Conservation (phyloP, 2,797 vertebrate species). For the Lateolabrax maculatus region DNA sequence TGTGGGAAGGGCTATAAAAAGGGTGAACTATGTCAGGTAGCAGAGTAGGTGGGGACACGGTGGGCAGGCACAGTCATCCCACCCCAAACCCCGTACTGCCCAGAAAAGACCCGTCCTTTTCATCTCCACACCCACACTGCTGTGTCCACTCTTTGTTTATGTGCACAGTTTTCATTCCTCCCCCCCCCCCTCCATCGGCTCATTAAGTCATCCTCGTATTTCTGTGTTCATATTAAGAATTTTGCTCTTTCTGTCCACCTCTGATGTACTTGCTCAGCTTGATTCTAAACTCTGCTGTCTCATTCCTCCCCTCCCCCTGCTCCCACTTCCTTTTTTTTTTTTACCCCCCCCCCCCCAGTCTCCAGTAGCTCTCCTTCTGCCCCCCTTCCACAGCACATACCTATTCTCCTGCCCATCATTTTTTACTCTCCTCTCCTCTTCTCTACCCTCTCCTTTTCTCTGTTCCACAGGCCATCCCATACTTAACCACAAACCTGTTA, state of each 20-base stretch:
- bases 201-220: slow-evolving; percentile 3
- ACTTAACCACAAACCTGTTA: slow-evolving; percentile 62
- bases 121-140: not conserved
- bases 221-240: not conserved
- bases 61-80: slow-evolving; percentile 28
- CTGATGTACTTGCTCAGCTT: not conserved
- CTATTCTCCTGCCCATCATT: slow-evolving; percentile 15
- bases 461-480: slow-evolving; percentile 50
- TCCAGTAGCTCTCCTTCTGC: not conserved
- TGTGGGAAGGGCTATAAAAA: slow-evolving; percentile 50
- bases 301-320: not conserved
- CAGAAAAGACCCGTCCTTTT: slow-evolving; percentile 19
- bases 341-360: not conserved
- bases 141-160: slow-evolving; percentile 16
- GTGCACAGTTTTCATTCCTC: not conserved
- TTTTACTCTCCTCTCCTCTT: slow-evolving; percentile 13
- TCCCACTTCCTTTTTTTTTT: not conserved
- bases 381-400: not conserved
- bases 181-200: slow-evolving; percentile 5
- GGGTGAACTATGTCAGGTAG: slow-evolving; percentile 40
- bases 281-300: slow-evolving; percentile 13
- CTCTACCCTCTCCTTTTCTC: slow-evolving; percentile 31
- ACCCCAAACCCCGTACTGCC: slow-evolving; percentile 5
- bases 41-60: slow-evolving; percentile 6
- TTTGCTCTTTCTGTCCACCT: not conserved